Evolutionary conservation across 2,888 invertebrate genomes (phyloP).

Genomic region (Drosophila rubida): DNA sequence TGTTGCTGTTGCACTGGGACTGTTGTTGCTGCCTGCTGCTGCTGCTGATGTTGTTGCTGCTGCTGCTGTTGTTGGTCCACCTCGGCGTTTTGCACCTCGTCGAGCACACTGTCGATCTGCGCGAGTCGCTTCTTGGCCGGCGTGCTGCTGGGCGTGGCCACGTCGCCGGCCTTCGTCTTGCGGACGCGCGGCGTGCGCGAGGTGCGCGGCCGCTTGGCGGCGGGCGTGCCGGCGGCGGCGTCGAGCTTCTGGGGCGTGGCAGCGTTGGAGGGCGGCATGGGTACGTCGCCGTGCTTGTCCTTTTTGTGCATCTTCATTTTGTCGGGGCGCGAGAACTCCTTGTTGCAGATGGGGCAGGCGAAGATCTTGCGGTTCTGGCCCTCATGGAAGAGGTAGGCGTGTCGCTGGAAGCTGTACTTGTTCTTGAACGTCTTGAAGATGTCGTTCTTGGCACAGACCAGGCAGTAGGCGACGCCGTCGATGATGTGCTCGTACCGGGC

Average conservation of each 20-base stretch:
- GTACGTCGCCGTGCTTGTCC: slow-evolving; percentile 82
- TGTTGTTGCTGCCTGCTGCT: slow-evolving; percentile 46
- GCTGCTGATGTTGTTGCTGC: slow-evolving; percentile 49
- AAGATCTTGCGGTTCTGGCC: slow-evolving; percentile 84
- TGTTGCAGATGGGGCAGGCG: slow-evolving; percentile 83
- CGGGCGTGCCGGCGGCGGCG: slow-evolving; percentile 47
- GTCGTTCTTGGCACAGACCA: slow-evolving; percentile 84
- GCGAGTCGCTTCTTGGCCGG: slow-evolving; percentile 80
- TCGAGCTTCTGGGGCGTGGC: slow-evolving; percentile 62
- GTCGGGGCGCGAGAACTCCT: slow-evolving; percentile 83
- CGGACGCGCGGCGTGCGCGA: slow-evolving; percentile 77
- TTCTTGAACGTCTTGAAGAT: slow-evolving; percentile 84
- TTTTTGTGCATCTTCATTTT: slow-evolving; percentile 85
- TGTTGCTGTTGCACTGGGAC: slow-evolving; percentile 56
- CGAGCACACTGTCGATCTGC: slow-evolving; percentile 81
- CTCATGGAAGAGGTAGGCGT: slow-evolving; percentile 83
- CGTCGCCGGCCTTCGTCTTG: slow-evolving; percentile 58
- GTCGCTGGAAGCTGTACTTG: slow-evolving; percentile 83
- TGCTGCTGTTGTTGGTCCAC: slow-evolving; percentile 53
- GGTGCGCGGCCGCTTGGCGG: slow-evolving; percentile 67
- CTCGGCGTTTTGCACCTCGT: slow-evolving; percentile 81
- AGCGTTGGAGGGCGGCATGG: slow-evolving; percentile 64
- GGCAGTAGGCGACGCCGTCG: slow-evolving; percentile 83
- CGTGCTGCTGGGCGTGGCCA: slow-evolving; percentile 43
- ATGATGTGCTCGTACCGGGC: slow-evolving; percentile 84